Percentiles rank a stretch among this genome's conserved stretches.
These are phyloP conservation scores for Oscheius onirici DNA, from an alignment of 2,888 invertebrate genomes.

Conservation along the genomic window DNA sequence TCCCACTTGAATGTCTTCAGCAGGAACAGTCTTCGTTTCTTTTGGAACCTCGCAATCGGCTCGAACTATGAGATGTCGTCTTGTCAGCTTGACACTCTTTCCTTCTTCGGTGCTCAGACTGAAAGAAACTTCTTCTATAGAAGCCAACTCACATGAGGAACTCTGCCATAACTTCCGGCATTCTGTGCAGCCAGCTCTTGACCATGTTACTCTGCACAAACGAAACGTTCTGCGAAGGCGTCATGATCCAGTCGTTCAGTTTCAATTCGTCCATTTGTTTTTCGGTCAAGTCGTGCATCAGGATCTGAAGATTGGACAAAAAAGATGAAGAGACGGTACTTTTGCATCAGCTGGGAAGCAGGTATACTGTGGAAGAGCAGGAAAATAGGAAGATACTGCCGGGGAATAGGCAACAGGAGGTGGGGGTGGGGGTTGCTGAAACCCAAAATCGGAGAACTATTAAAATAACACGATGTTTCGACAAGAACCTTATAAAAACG, in stretches of 20 bases:
- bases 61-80: neutral
- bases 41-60: neutral
- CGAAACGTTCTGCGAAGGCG: neutral
- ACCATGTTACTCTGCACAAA: neutral
- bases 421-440: neutral
- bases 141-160: conserved; percentile 7
- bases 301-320: too few relatives aligned
- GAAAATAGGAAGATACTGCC: neutral
- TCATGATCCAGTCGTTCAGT: neutral
- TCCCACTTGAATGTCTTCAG: neutral
- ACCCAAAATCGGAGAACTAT: neutral
- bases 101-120: neutral
- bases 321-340: too few relatives aligned
- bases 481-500: neutral
- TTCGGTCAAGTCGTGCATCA: neutral
- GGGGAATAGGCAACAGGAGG: neutral
- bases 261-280: conserved; percentile 23
- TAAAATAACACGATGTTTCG: neutral
- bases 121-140: neutral
- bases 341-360: conserved; percentile 30
- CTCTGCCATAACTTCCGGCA: conserved; percentile 2
- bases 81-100: conserved; percentile 7
- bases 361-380: neutral
- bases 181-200: conserved; percentile 14
- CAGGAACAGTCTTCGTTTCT: neutral